Conservation (phyloP, 2,888 invertebrate species). For the Xylocampa areola region DNA sequence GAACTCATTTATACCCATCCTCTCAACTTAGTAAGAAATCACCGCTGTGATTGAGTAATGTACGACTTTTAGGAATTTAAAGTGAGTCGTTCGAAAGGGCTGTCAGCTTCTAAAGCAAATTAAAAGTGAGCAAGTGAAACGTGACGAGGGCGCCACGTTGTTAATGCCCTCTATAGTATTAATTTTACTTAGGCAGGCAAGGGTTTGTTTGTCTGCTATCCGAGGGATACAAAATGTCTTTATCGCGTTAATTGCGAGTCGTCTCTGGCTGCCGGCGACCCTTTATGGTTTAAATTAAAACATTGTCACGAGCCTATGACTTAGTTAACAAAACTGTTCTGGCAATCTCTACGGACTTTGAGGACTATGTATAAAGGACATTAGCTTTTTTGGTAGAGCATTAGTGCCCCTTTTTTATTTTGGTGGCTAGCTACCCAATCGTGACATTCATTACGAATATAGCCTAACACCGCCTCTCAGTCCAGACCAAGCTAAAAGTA, state of each 20-base stretch:
- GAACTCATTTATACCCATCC: slow-evolving; percentile 76
- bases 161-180: slow-evolving; percentile 69
- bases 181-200: slow-evolving; percentile 71
- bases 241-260: slow-evolving; percentile 75
- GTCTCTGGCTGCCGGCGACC: slow-evolving; percentile 62
- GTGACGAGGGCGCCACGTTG: slow-evolving; percentile 56
- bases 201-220: slow-evolving; percentile 73
- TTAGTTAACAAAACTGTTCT: slow-evolving; percentile 42
- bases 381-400: too few relatives aligned
- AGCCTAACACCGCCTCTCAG: too few relatives aligned
- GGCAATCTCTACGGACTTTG: slow-evolving; percentile 25
- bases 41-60: slow-evolving; percentile 70
- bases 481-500: too few relatives aligned
- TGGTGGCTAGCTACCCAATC: too few relatives aligned
- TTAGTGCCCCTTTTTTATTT: too few relatives aligned
- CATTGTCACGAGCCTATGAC: slow-evolving; percentile 62
- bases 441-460: too few relatives aligned
- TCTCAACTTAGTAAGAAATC: slow-evolving; percentile 61
- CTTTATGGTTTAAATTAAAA: slow-evolving; percentile 70
- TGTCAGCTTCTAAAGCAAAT: slow-evolving; percentile 57
- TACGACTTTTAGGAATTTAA: slow-evolving; percentile 65
- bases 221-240: slow-evolving; percentile 74
- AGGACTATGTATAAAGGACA: slow-evolving; percentile 28
- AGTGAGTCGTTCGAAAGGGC: slow-evolving; percentile 48
- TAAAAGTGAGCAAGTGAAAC: slow-evolving; percentile 57